Conservation (phyloP, 2,113 vertebrate species). For the Synchiropus splendidus region DNA sequence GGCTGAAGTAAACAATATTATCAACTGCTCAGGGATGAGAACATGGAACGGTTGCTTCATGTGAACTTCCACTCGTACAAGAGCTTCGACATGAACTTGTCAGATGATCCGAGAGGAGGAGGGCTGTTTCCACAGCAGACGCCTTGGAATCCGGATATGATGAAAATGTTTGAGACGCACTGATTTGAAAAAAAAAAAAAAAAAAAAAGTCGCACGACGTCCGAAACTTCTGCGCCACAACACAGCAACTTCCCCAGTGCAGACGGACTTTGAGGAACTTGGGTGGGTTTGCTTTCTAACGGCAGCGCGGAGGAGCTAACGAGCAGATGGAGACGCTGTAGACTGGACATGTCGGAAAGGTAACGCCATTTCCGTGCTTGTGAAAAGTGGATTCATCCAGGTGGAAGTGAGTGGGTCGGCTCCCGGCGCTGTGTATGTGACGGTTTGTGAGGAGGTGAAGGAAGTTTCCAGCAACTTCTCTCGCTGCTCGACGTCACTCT, state of each 20-base stretch:
- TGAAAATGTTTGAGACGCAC: slow-evolving; percentile 61
- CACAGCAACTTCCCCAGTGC: too few relatives aligned
- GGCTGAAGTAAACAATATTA: too few relatives aligned
- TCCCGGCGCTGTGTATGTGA: slow-evolving; percentile 16
- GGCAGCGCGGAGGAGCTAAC: too few relatives aligned
- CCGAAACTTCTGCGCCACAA: slow-evolving; percentile 11
- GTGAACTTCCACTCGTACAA: too few relatives aligned
- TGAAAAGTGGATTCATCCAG: not conserved
- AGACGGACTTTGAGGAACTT: too few relatives aligned
- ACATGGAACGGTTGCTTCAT: too few relatives aligned
- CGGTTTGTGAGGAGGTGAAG: slow-evolving; percentile 24
- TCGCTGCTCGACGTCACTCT: slow-evolving; percentile 59
- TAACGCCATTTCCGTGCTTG: slow-evolving; percentile 26
- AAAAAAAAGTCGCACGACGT: not conserved
- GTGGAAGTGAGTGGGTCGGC: too few relatives aligned
- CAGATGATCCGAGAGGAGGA: slow-evolving; percentile 39
- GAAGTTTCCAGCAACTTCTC: slow-evolving; percentile 55
- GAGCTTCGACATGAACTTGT: too few relatives aligned
- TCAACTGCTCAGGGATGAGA: too few relatives aligned
- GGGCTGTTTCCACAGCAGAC: slow-evolving; percentile 29
- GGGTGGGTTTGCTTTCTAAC: too few relatives aligned
- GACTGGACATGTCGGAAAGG: slow-evolving; percentile 64
- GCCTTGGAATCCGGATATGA: slow-evolving; percentile 77
- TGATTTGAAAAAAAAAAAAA: not conserved
- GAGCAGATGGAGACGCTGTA: too few relatives aligned